A percentile compares a stretch with the other conserved stretches of the same genome.
phyloP scores from a whole-genome alignment of 1,140 invertebrate species.

The Meloidogyne chitwoodi region DNA sequence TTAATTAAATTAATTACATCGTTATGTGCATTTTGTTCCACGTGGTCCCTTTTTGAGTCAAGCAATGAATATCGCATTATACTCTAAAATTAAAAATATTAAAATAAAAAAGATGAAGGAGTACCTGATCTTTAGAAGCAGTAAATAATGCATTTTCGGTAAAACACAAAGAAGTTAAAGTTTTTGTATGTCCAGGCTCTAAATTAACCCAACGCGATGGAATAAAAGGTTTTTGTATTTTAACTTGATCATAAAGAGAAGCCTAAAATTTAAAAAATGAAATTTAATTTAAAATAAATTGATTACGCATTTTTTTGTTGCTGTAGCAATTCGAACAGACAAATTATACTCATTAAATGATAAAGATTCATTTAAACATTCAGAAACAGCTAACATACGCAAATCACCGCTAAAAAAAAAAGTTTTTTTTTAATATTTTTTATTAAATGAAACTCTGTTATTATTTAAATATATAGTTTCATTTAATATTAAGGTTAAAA shows the following conservation, averaged over 20 bases:
- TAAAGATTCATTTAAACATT: neutral
- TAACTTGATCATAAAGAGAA: neutral
- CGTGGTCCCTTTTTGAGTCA: neutral
- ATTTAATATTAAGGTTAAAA: no score
- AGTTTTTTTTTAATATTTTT: no score
- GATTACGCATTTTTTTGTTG: neutral
- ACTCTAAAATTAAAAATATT: neutral
- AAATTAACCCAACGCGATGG: neutral
- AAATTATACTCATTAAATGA: neutral
- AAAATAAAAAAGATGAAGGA: neutral
- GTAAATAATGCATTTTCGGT: neutral
- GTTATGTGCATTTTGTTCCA: neutral
- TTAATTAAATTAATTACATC: neutral
- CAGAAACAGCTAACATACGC: neutral
- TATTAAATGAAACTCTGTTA: no score
- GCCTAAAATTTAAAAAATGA: neutral
- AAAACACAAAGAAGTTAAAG: neutral
- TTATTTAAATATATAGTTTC: no score
- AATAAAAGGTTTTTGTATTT: neutral
- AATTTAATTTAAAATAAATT: neutral
- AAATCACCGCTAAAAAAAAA: neutral
- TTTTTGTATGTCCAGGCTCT: neutral
- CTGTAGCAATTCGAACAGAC: neutral
- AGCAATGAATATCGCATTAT: neutral
- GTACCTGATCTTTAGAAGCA: neutral